Base-by-base conservation (phyloP, 2,888 invertebrate species). In the Trilocha varians region DNA sequence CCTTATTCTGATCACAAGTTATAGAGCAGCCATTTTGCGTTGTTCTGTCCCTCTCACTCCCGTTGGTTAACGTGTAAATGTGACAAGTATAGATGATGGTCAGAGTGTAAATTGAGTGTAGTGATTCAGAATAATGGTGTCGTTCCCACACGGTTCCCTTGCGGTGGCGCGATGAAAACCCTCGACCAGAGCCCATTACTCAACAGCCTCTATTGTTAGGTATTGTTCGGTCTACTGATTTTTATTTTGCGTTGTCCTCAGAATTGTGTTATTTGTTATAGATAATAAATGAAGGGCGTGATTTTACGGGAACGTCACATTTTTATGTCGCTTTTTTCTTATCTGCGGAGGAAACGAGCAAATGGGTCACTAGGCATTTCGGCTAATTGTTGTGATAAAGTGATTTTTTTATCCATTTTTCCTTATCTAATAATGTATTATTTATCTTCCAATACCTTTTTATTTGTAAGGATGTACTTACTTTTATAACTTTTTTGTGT, bases 111-210 rank as follows among this genome's bases (percentile, higher is more conserved):
- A 25, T 25, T 25, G 25, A 25, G 25, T 25, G 34, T 33, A 25
- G 34, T 18, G 16, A 16, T 38, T 34, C 17, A 16, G 35, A 42
- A 42, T 39, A 25, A 32, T 34, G 16, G 49, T 52, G 49, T 52
- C 45, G 47, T 42, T 33, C 34, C 42, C 42, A 45, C 45, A 44
- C 36, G 37, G 45, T 37, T 42, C 51, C 44, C 45, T 45, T 39
- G 42, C 38, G 42, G 42, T 41, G 41, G 33, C 44, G 39, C 47
- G 44, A 38, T 52, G 46, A 39, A 45, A 55, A 53, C 57, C 53
- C 47, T 54, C 57, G 32, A 47, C 58, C 47, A 35, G 47, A 47
- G 53, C 49, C 56, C 58, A 57, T 57, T 57, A 58, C 52, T 57
- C 58, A 57, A 57, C 57, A 49, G 47, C 35, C 36, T 51, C 50